These are phyloP conservation scores for Exephanes ischioxanthus DNA, from an alignment of 2,888 invertebrate genomes.

Conservation along the genomic window DNA sequence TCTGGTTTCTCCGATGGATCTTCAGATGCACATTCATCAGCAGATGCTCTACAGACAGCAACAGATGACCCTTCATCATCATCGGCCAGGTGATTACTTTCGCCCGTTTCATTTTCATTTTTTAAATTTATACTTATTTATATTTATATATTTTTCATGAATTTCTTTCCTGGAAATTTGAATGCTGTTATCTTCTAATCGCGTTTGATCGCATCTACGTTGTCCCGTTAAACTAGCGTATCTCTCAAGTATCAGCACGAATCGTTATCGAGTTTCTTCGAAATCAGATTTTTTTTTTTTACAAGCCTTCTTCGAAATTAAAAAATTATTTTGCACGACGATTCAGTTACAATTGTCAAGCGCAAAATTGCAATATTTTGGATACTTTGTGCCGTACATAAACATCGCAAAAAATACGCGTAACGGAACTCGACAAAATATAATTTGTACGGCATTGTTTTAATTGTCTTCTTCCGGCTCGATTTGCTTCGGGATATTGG, in stretches of 20 bases:
- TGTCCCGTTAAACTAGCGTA: not conserved
- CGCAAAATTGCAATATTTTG: not conserved
- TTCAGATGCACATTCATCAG: constrained; percentile 74
- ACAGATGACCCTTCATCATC: constrained; percentile 72
- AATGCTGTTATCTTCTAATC: not conserved
- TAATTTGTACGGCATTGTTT: not conserved
- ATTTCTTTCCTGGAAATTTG: not conserved
- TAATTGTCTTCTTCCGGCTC: not conserved
- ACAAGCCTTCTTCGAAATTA: not conserved
- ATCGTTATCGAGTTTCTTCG: not conserved
- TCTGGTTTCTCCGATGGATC: constrained; percentile 72
- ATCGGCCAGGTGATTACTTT: constrained; percentile 61
- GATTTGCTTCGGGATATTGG: not conserved
- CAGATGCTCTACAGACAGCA: constrained; percentile 75
- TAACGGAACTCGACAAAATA: not conserved
- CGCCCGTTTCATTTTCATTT: not conserved
- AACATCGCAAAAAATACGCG: not conserved
- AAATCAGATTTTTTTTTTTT: not conserved
- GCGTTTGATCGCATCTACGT: not conserved
- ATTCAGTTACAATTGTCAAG: not conserved
- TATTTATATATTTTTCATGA: not conserved
- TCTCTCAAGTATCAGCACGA: not conserved
- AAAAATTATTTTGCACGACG: not conserved
- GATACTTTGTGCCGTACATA: not conserved
- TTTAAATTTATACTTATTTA: no score